Evolutionary conservation across 2,888 invertebrate genomes (phyloP).

Genomic region (Sympetrum striolatum): DNA sequence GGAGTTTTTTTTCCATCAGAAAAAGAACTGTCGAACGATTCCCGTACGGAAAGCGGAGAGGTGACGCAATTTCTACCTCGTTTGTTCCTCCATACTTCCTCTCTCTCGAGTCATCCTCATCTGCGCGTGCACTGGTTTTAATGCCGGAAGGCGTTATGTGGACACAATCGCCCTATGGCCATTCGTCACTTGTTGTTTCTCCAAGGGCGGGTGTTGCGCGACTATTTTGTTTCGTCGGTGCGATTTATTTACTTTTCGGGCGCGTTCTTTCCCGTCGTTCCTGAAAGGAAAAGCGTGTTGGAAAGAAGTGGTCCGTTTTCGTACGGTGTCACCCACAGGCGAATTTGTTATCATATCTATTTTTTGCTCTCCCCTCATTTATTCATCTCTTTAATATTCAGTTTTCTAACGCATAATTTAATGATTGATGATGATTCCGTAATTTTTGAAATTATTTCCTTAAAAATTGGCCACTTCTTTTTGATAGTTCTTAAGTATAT

Average conservation of each 20-base stretch:
- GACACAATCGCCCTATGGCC: background rate
- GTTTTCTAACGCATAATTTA: too few relatives aligned
- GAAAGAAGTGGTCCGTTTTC: background rate
- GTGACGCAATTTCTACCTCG: background rate
- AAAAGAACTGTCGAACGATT: background rate
- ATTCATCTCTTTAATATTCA: too few relatives aligned
- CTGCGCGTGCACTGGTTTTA: background rate
- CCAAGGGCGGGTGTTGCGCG: background rate
- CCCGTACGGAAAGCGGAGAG: background rate
- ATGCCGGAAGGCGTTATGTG: background rate
- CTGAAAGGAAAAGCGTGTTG: background rate
- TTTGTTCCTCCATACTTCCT: background rate
- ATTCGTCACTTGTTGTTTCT: conserved; percentile 20
- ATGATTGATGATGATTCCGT: too few relatives aligned
- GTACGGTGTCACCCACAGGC: too few relatives aligned
- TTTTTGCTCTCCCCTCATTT: too few relatives aligned
- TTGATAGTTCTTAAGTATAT: too few relatives aligned
- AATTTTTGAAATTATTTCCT: background rate
- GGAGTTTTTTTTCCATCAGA: background rate
- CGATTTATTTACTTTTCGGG: conserved; percentile 27
- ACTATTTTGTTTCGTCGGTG: conserved; percentile 28
- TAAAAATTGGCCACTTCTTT: too few relatives aligned
- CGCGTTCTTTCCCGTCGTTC: conserved; percentile 2
- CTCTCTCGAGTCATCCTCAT: background rate
- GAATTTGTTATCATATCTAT: too few relatives aligned